These are phyloP conservation scores for Fukomys damarensis DNA, from an alignment of 2,113 vertebrate species.

Conservation along the genomic window DNA sequence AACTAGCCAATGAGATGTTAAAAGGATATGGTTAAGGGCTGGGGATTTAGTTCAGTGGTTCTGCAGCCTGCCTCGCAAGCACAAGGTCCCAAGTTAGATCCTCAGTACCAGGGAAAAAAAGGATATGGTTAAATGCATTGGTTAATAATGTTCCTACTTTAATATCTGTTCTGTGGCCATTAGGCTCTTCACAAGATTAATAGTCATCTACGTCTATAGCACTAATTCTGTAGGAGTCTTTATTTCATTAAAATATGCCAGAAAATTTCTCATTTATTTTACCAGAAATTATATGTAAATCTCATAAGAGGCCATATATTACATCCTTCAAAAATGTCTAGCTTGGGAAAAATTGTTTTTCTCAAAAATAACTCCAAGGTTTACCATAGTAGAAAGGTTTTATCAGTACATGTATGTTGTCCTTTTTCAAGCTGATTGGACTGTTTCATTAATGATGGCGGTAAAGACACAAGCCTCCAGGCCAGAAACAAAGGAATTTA, in stretches of 20 bases:
- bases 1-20: too few species aligned
- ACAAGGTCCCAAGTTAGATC: too few species aligned
- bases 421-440: neutral
- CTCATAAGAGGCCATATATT: neutral
- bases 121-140: neutral
- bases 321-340: neutral
- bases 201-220: neutral
- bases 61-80: too few species aligned
- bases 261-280: neutral
- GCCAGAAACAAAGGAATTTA: neutral
- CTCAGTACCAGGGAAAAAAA: neutral
- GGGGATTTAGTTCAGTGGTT: too few species aligned
- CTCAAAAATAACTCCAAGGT: conserved; percentile 14
- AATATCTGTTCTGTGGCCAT: neutral
- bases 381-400: neutral
- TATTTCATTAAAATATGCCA: neutral
- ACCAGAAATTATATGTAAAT: neutral
- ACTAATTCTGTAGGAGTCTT: neutral
- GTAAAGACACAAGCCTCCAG: neutral
- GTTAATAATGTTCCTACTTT: neutral
- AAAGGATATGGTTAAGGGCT: too few species aligned
- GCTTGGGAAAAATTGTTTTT: neutral
- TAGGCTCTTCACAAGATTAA: neutral
- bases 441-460: neutral
- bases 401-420: neutral